These are phyloP conservation scores for Trachelus stipa DNA, from an alignment of 2,888 invertebrate species.

Conservation along the genomic window DNA sequence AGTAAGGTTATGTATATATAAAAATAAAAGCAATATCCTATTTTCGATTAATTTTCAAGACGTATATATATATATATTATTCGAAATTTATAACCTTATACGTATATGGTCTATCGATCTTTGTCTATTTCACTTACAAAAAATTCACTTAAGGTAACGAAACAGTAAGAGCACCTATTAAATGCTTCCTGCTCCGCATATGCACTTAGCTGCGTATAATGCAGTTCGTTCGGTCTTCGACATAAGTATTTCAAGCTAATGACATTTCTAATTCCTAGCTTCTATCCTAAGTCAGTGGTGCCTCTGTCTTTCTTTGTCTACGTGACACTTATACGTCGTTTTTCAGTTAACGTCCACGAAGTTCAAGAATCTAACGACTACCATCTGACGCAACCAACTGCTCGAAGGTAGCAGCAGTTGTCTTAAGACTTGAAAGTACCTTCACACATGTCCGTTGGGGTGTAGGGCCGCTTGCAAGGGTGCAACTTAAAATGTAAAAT, in stretches of 20 bases:
- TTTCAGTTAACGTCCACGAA: not conserved
- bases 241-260: not conserved
- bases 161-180: not conserved
- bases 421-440: slow-evolving; percentile 40
- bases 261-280: not conserved
- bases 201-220: not conserved
- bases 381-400: slow-evolving; percentile 64
- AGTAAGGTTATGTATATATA: not conserved
- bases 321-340: not conserved
- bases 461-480: slow-evolving; percentile 19
- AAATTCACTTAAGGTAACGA: not conserved
- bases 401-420: slow-evolving; percentile 51
- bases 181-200: not conserved
- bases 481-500: slow-evolving; percentile 14
- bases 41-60: not conserved
- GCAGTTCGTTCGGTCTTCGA: not conserved
- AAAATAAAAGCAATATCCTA: not conserved
- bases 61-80: no score
- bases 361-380: slow-evolving; percentile 38
- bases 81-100: no score
- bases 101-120: not conserved
- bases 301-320: not conserved
- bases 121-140: not conserved
- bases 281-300: not conserved
- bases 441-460: slow-evolving; percentile 23